These are phyloP conservation scores for Perccottus glenii DNA, from an alignment of 2,113 vertebrate genomes.

Conservation along the genomic window DNA sequence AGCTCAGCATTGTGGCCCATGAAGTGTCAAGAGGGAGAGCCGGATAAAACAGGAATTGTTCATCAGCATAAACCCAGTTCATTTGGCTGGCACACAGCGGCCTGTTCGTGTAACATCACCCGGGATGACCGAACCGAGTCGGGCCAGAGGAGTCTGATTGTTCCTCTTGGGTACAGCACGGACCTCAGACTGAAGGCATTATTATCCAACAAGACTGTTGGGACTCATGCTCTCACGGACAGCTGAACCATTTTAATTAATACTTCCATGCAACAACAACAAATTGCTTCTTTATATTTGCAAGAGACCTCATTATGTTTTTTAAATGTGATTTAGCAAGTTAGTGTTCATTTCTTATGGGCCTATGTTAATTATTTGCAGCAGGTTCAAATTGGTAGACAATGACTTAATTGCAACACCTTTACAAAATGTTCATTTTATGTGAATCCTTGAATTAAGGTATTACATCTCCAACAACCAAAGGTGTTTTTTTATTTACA, in stretches of 20 bases:
- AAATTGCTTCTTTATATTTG: constrained; percentile 53
- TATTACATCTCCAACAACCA: no score
- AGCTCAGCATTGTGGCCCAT: constrained; percentile 44
- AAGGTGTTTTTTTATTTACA: no score
- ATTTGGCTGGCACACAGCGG: constrained; percentile 54
- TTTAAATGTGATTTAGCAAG: no score
- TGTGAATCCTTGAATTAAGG: no score
- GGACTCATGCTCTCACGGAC: constrained; percentile 16
- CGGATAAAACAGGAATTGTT: constrained; percentile 67
- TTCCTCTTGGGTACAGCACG: constrained; percentile 33
- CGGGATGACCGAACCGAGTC: constrained; percentile 31
- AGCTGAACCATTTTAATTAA: constrained; percentile 56
- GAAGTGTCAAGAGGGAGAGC: constrained; percentile 46
- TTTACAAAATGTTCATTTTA: no score
- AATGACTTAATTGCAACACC: no score
- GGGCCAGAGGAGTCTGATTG: constrained; percentile 48
- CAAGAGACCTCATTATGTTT: constrained; percentile 2
- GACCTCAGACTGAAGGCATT: constrained; percentile 37
- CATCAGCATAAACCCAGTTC: constrained; percentile 49
- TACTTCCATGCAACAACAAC: constrained; percentile 44
- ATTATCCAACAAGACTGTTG: constrained; percentile 38
- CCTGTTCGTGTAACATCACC: constrained; percentile 67
- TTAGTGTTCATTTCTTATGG: no score
- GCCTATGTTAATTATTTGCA: no score
- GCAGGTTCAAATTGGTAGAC: neutral